Percentiles rank a stretch among this genome's conserved stretches.
Evolutionary conservation across 1,140 invertebrate species (phyloP).

Genomic region (Trichoplusia ni): DNA sequence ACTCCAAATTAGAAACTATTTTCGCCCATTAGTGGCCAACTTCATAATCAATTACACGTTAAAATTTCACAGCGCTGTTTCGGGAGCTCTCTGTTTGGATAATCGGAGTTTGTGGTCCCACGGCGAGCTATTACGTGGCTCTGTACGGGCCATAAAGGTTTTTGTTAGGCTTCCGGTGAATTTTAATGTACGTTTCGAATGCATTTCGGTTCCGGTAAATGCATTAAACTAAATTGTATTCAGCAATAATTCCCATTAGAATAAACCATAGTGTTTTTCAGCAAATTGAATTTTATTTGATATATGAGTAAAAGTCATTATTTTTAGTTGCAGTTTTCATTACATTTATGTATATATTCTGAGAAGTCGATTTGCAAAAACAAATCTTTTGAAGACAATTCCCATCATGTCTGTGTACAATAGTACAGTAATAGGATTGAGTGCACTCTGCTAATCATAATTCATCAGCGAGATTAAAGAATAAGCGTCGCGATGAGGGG

Average conservation of each 20-base stretch:
- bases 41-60: constrained; percentile 81
- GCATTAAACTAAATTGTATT: constrained; percentile 44
- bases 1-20: constrained; percentile 81
- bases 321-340: too few relatives aligned
- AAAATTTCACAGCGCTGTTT: constrained; percentile 77
- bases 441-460: constrained; percentile 80
- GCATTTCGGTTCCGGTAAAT: constrained; percentile 54
- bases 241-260: constrained; percentile 4
- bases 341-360: too few relatives aligned
- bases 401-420: constrained; percentile 57
- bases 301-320: background rate
- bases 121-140: constrained; percentile 71
- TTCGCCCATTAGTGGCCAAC: constrained; percentile 79
- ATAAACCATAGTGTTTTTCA: background rate
- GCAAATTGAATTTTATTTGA: background rate
- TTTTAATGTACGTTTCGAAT: constrained; percentile 74
- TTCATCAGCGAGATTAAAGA: constrained; percentile 81
- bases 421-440: constrained; percentile 74
- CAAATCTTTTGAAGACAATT: constrained; percentile 59
- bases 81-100: constrained; percentile 73
- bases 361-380: too few relatives aligned
- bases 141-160: constrained; percentile 68
- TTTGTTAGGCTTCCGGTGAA: constrained; percentile 68
- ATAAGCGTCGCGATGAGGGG: constrained; percentile 63
- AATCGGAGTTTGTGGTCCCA: constrained; percentile 81